phyloP scores from a whole-genome alignment of 2,888 invertebrate genomes.

The Caenorhabditis macrosperma region DNA sequence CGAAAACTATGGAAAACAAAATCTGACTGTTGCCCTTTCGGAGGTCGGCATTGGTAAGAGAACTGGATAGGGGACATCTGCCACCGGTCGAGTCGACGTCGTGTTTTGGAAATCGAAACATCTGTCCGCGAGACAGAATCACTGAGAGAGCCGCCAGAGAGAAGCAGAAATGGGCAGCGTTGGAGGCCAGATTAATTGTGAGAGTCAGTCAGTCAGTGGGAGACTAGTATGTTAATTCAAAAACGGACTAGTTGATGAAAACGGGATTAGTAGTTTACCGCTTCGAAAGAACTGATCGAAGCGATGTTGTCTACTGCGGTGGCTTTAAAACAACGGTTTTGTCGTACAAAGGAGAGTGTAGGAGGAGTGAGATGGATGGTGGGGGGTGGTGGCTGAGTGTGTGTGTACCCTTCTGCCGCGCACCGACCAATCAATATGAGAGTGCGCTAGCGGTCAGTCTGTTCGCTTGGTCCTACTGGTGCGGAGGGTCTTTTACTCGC shows the following conservation, averaged over 20 bases:
- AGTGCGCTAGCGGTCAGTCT: conserved; percentile 36
- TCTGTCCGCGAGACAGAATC: conserved; percentile 10
- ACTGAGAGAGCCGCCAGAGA: not conserved
- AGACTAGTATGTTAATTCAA: conserved; percentile 39
- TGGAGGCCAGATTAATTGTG: conserved; percentile 11
- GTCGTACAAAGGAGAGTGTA: not conserved
- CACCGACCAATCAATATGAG: conserved; percentile 35
- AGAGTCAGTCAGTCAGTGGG: conserved; percentile 7
- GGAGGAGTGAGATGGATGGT: conserved; percentile 17
- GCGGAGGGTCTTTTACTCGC: conserved; percentile 8
- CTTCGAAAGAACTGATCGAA: conserved; percentile 4
- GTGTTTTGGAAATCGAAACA: conserved; percentile 15
- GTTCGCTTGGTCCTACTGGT: conserved; percentile 16
- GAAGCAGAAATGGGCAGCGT: conserved; percentile 11
- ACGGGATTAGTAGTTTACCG: conserved; percentile 33
- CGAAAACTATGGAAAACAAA: conserved; percentile 2
- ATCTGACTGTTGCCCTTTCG: conserved; percentile 3
- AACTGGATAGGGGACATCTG: conserved; percentile 10
- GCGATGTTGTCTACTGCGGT: not conserved
- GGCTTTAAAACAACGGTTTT: not conserved
- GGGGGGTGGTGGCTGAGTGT: conserved; percentile 13
- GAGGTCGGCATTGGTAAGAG: not conserved
- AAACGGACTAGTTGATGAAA: conserved; percentile 40
- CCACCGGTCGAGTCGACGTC: not conserved
- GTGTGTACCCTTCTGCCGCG: conserved; percentile 44